A percentile compares a stretch with the other conserved stretches of the same genome.
phyloP scores from a whole-genome alignment of 2,113 vertebrate species.

The Probosciger aterrimus region DNA sequence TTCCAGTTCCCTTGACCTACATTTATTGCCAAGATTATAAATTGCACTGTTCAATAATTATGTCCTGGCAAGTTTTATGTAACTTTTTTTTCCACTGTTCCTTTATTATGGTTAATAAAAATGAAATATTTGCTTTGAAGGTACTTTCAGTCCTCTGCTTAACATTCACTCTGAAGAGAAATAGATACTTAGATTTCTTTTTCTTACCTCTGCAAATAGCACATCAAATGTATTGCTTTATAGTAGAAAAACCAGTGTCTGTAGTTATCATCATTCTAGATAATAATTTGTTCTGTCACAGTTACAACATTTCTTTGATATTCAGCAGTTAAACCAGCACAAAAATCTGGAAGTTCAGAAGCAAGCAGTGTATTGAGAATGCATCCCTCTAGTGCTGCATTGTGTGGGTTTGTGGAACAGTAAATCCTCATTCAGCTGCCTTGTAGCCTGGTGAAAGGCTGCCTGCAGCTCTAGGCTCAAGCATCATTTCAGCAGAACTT shows the following conservation, averaged over 20 bases:
- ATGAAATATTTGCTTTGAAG: constrained; percentile 47
- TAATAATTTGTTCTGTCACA: not conserved
- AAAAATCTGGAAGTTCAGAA: not conserved
- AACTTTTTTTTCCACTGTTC: constrained; percentile 18
- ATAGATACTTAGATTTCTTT: not conserved
- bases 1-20: constrained; percentile 50
- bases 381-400: not conserved
- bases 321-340: not conserved
- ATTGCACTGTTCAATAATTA: constrained; percentile 25
- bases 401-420: not conserved
- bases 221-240: constrained; percentile 11
- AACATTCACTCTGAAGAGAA: constrained; percentile 36
- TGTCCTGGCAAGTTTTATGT: constrained; percentile 5
- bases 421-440: not conserved
- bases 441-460: not conserved
- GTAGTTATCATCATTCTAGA: not conserved
- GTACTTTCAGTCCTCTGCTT: constrained; percentile 8
- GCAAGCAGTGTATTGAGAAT: accelerated
- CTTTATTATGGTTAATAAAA: constrained; percentile 51
- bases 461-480: not conserved
- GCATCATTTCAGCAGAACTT: not conserved
- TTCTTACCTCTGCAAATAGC: constrained; percentile 22
- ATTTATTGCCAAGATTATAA: constrained; percentile 43
- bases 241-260: not conserved
- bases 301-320: not conserved